phyloP scores from a whole-genome alignment of 2,797 vertebrate species.

The Sebastiscus albofasciatus region DNA sequence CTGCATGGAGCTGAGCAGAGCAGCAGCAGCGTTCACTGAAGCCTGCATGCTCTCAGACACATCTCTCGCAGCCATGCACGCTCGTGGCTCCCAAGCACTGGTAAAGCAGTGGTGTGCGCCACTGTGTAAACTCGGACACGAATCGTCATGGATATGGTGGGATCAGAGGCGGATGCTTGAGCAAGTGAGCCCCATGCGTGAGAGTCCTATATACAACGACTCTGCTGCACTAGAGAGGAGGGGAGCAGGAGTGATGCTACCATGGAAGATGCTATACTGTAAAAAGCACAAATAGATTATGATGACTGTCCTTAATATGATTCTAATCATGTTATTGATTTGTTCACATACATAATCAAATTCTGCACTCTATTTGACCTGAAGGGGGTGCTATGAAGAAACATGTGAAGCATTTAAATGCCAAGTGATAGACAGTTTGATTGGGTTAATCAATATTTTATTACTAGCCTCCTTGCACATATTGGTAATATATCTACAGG shows the following conservation, averaged over 20 bases:
- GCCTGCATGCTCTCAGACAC: constrained; percentile 31
- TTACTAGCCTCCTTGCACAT: background rate
- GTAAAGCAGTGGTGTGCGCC: constrained; percentile 52
- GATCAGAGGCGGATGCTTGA: constrained; percentile 59
- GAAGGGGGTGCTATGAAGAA: constrained; percentile 16
- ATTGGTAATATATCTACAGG: constrained; percentile 1
- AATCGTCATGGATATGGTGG: constrained; percentile 49
- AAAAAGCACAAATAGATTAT: background rate
- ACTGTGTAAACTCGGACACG: constrained; percentile 49
- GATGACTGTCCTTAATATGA: background rate
- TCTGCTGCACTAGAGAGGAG: background rate
- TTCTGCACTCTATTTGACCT: background rate
- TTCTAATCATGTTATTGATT: background rate
- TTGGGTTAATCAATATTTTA: background rate
- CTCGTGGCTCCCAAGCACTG: constrained; percentile 61
- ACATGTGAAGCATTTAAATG: background rate
- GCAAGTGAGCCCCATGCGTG: constrained; percentile 28
- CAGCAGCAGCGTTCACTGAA: constrained; percentile 44
- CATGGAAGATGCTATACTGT: background rate
- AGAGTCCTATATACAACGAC: constrained; percentile 21
- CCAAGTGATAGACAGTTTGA: background rate
- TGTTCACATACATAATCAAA: background rate
- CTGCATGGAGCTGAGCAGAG: constrained; percentile 41
- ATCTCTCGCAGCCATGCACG: constrained; percentile 31
- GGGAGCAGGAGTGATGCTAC: background rate